These are phyloP conservation scores for Paramisgurnus dabryanus DNA, from an alignment of 2,113 vertebrate genomes.

Conservation along the genomic window DNA sequence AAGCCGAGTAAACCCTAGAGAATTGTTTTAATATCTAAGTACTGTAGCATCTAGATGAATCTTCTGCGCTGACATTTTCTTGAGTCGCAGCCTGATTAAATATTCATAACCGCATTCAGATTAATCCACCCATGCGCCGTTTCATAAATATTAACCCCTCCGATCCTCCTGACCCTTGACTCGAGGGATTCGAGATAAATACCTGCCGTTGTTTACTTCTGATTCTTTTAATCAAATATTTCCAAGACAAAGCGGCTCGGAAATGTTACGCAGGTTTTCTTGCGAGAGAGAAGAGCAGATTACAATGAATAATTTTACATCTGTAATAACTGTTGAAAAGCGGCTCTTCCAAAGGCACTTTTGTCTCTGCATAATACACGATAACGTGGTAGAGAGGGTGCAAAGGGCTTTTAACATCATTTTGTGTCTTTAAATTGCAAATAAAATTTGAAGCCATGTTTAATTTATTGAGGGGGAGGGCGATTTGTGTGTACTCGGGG, in stretches of 20 bases:
- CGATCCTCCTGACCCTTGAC: not conserved
- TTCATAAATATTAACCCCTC: conserved; percentile 46
- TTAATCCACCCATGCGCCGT: conserved; percentile 50
- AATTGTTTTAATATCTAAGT: conserved; percentile 12
- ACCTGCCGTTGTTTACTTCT: conserved; percentile 14
- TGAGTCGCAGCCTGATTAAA: conserved; percentile 60
- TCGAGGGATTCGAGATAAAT: not conserved
- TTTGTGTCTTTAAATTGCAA: conserved; percentile 46
- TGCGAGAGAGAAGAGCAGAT: conserved; percentile 28
- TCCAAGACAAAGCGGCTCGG: conserved; percentile 10
- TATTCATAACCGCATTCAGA: conserved; percentile 64
- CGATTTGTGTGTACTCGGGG: not conserved
- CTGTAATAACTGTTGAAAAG: conserved; percentile 38
- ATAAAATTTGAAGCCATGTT: conserved; percentile 34
- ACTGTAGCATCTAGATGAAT: conserved; percentile 53
- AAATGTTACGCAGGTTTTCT: not conserved
- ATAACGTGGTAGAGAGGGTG: conserved; percentile 41
- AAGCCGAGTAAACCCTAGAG: not conserved
- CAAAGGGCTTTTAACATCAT: conserved; percentile 43
- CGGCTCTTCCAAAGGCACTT: conserved; percentile 36
- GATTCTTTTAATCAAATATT: conserved; percentile 38
- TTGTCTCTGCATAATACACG: conserved; percentile 20
- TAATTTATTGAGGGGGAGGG: conserved; percentile 48
- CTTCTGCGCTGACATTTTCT: conserved; percentile 63
- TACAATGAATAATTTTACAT: conserved; percentile 59